phyloP scores from a whole-genome alignment of 2,113 vertebrate species.

The Zapus hudsonius region DNA sequence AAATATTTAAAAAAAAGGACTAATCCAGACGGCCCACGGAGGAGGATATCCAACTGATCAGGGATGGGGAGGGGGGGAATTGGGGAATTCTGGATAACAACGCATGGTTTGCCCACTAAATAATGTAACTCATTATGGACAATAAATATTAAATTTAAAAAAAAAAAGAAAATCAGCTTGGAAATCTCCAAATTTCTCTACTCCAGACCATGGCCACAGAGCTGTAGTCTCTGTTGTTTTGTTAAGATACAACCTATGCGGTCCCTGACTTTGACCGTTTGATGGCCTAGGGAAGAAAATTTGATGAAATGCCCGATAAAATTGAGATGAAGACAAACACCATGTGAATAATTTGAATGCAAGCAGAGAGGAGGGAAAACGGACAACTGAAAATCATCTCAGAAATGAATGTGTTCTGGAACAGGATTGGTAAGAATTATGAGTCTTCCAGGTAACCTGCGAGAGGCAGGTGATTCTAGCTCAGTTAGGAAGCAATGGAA shows the following conservation, averaged over 20 bases:
- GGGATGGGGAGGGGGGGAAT: no score
- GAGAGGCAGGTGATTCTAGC: not conserved
- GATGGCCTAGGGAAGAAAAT: not conserved
- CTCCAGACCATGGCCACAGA: not conserved
- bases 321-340: not conserved
- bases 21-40: no score
- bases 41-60: no score
- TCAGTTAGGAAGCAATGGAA: not conserved
- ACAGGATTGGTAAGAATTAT: not conserved
- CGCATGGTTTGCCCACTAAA: no score
- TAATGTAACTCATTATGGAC: no score
- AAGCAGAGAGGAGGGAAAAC: not conserved
- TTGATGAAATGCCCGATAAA: not conserved
- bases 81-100: no score
- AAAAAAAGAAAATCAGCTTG: not conserved
- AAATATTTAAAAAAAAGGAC: no score
- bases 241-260: not conserved
- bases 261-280: not conserved
- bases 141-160: no score
- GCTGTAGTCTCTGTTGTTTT: not conserved
- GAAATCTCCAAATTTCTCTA: not conserved
- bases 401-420: not conserved
- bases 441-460: not conserved
- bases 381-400: not conserved
- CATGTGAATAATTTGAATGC: not conserved